Conservation (phyloP, 2,797 vertebrate genomes). For the Stomatorhinus walkeri region DNA sequence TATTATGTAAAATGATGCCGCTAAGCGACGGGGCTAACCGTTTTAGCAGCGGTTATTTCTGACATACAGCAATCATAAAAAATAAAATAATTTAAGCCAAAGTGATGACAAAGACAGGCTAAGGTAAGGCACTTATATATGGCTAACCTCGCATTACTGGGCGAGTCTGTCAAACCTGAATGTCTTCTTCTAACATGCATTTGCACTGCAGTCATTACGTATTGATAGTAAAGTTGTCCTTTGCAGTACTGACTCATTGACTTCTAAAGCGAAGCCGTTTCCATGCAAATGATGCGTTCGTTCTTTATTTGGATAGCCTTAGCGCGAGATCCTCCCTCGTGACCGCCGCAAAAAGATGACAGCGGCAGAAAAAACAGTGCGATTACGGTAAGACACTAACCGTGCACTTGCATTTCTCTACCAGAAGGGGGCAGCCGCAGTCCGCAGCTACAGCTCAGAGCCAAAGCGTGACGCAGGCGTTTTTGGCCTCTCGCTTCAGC, state of each 20-base stretch:
- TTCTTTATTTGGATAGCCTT: background rate
- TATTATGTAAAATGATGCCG: background rate
- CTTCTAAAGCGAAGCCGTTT: background rate
- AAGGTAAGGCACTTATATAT: background rate
- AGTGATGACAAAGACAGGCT: background rate
- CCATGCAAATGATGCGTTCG: background rate
- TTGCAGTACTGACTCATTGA: background rate
- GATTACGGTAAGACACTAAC: background rate
- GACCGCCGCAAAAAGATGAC: background rate
- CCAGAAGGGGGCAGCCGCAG: conserved; percentile 22
- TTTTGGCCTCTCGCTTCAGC: background rate
- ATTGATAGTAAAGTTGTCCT: background rate
- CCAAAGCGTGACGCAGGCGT: background rate
- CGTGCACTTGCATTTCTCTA: background rate
- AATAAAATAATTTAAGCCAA: background rate
- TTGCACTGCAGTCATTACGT: background rate
- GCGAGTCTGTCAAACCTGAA: background rate
- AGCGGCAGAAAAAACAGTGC: background rate
- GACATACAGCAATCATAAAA: background rate
- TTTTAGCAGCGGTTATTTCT: background rate
- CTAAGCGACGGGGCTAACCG: background rate
- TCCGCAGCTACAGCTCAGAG: background rate
- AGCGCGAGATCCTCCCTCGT: background rate
- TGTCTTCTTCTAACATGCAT: background rate
- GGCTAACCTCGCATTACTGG: background rate